Conservation (phyloP, 37 sponge, comb jelly and placozoan genomes). For the Beroe forskalii region DNA sequence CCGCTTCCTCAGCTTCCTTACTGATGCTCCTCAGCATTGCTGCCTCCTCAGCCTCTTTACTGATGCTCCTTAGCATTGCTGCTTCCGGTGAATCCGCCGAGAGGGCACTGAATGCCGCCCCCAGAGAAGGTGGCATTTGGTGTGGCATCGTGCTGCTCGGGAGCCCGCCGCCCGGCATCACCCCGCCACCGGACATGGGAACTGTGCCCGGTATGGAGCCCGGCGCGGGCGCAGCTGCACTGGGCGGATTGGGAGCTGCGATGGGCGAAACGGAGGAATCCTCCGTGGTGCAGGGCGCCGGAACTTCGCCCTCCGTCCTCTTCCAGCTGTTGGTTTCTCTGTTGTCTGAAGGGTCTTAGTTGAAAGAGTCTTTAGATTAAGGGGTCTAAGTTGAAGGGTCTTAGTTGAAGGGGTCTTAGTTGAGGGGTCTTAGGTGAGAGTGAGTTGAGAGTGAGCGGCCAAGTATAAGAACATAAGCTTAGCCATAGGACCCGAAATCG, state of each 20-base stretch:
- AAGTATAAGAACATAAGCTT: too few relatives aligned
- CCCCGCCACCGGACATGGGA: neutral
- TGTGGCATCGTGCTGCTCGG: neutral
- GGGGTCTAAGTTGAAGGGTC: too few relatives aligned
- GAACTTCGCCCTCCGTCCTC: neutral
- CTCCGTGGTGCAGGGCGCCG: neutral
- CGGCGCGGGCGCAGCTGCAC: neutral
- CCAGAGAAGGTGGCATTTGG: neutral
- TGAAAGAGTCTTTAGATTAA: too few relatives aligned
- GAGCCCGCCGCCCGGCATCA: too few relatives aligned
- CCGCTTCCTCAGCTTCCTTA: neutral
- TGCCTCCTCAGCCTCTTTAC: too few relatives aligned
- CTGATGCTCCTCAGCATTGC: neutral
- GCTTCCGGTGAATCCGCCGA: conserved; percentile 6
- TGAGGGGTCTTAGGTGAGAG: too few relatives aligned
- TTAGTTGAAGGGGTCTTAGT: too few relatives aligned
- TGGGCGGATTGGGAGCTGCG: neutral
- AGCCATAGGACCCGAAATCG: too few relatives aligned
- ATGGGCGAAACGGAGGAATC: neutral
- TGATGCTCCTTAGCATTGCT: neutral
- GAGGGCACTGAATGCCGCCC: neutral
- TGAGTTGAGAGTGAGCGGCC: too few relatives aligned
- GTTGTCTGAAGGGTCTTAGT: conserved; percentile 16
- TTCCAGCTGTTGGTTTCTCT: conserved; percentile 61
- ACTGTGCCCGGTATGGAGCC: too few relatives aligned